phyloP scores from a whole-genome alignment of 2,888 invertebrate species.

The Dinocampus coccinellae region DNA sequence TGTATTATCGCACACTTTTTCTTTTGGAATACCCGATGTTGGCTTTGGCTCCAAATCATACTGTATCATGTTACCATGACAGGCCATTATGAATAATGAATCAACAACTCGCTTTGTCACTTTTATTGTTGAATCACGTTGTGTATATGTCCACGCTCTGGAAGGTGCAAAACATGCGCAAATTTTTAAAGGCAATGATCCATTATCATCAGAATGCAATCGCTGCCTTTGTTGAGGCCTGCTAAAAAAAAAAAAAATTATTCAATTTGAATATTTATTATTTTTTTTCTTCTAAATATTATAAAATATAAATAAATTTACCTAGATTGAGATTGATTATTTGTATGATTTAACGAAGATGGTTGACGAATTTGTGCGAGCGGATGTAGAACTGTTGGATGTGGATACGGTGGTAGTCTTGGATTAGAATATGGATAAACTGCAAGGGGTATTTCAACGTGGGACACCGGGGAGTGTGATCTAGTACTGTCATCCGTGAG shows the following conservation, averaged over 20 bases:
- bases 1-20: conserved; percentile 88
- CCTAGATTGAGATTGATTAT: conserved; percentile 63
- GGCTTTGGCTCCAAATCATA: conserved; percentile 87
- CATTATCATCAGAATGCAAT: conserved; percentile 79
- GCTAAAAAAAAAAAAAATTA: conserved; percentile 32
- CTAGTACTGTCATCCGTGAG: conserved; percentile 79
- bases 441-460: conserved; percentile 68
- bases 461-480: conserved; percentile 79
- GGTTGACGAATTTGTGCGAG: conserved; percentile 88
- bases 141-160: conserved; percentile 77
- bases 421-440: conserved; percentile 84
- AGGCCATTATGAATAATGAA: conserved; percentile 91
- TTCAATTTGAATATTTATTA: neutral
- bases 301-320: conserved; percentile 37
- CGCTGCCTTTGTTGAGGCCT: conserved; percentile 72
- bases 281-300: neutral
- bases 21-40: conserved; percentile 80
- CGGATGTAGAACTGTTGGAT: conserved; percentile 84
- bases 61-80: conserved; percentile 88
- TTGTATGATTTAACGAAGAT: conserved; percentile 64
- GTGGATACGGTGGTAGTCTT: conserved; percentile 90
- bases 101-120: conserved; percentile 76
- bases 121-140: conserved; percentile 64
- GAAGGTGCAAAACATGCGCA: conserved; percentile 84
- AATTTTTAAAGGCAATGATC: conserved; percentile 80